phyloP scores from a whole-genome alignment of 2,888 invertebrate genomes.

The Erebia ligea region DNA sequence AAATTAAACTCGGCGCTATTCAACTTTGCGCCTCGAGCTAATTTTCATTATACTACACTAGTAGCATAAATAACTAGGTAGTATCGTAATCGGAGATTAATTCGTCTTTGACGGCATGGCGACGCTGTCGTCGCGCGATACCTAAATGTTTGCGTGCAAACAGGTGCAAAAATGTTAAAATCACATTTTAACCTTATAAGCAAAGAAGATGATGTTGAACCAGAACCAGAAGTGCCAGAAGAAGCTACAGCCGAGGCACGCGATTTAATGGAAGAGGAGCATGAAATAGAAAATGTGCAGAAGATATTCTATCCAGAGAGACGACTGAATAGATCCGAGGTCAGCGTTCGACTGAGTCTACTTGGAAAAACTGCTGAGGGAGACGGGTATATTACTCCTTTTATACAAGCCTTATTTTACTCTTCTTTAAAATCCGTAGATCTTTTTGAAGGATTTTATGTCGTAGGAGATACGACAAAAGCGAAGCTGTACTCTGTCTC shows the following conservation, averaged over 20 bases:
- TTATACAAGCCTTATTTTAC: neutral
- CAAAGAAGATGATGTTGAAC: constrained; percentile 33
- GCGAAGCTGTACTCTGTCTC: neutral
- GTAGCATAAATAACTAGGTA: too few species aligned
- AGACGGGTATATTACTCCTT: constrained; percentile 59
- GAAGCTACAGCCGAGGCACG: constrained; percentile 35
- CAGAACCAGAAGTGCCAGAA: constrained; percentile 9
- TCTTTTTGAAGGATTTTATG: neutral
- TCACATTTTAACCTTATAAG: constrained; percentile 58
- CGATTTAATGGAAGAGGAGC: constrained; percentile 42
- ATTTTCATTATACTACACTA: too few species aligned
- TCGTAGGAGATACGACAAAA: neutral
- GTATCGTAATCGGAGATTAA: too few species aligned
- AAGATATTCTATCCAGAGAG: constrained; percentile 44
- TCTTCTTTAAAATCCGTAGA: neutral
- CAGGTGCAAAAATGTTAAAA: constrained; percentile 57
- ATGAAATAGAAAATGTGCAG: constrained; percentile 17
- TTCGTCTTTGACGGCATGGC: too few species aligned
- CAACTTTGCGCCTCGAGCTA: too few species aligned
- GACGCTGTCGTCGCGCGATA: neutral
- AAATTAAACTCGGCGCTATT: too few species aligned
- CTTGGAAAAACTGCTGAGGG: constrained; percentile 77
- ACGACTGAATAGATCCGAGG: constrained; percentile 57
- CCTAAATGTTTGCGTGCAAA: neutral
- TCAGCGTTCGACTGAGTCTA: constrained; percentile 63